phyloP scores from a whole-genome alignment of 2,888 invertebrate species.

The Drosophila multiciliata region DNA sequence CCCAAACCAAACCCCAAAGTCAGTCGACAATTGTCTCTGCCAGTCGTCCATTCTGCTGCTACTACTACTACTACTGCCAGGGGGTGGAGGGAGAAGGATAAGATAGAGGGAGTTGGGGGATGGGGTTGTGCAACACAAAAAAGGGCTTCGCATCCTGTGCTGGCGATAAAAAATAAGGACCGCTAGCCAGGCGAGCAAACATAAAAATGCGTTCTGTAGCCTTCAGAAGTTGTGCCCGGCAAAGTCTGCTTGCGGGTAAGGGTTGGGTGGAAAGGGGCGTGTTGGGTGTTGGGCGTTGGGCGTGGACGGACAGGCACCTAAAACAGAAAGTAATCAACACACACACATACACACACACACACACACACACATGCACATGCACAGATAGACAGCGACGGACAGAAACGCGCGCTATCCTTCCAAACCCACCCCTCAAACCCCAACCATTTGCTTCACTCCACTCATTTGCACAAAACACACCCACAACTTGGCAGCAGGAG shows the following conservation, averaged over 20 bases:
- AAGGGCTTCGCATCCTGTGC: conserved; percentile 61
- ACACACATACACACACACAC: conserved; percentile 54
- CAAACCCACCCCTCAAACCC: background rate
- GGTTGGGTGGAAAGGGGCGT: background rate
- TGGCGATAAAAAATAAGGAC: conserved; percentile 71
- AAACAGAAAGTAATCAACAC: conserved; percentile 80
- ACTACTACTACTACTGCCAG: background rate
- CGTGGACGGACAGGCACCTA: conserved; percentile 69
- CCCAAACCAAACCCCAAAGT: conserved; percentile 5
- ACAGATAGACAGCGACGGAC: conserved; percentile 24
- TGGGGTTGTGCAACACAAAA: conserved; percentile 32
- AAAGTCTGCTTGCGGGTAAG: conserved; percentile 20
- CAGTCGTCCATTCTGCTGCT: conserved; percentile 36
- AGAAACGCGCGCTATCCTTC: conserved; percentile 24
- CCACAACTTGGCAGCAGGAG: conserved; percentile 76
- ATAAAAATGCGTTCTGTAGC: conserved; percentile 78
- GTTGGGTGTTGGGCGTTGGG: conserved; percentile 32
- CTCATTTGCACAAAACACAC: conserved; percentile 80
- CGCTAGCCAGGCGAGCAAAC: conserved; percentile 78
- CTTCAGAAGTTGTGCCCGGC: conserved; percentile 65
- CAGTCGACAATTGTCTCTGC: conserved; percentile 73
- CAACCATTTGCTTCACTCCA: conserved; percentile 27
- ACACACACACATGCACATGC: conserved; percentile 34
- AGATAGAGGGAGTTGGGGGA: background rate
- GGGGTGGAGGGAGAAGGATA: background rate